phyloP scores from a whole-genome alignment of 2,888 invertebrate species.

The Melanotus villosus region DNA sequence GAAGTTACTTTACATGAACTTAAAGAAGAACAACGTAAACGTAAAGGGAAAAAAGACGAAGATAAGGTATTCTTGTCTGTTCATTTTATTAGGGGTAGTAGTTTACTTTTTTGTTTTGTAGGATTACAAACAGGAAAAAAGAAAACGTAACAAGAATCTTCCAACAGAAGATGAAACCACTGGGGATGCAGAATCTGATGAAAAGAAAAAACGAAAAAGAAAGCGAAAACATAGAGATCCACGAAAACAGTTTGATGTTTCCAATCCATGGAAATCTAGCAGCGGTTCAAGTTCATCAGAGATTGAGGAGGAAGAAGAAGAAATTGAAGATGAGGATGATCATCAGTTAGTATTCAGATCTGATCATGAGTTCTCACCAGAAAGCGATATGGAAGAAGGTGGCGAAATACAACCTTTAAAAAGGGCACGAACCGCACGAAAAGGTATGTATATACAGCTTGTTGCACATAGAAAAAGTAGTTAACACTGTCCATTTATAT shows the following conservation, averaged over 20 bases:
- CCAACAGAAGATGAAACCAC: constrained; percentile 65
- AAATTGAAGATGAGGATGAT: constrained; percentile 67
- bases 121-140: constrained; percentile 61
- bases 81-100: background rate
- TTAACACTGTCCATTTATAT: too few species aligned
- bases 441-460: too few species aligned
- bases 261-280: constrained; percentile 74
- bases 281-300: constrained; percentile 70
- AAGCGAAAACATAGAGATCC: constrained; percentile 58
- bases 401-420: constrained; percentile 82
- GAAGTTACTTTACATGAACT: constrained; percentile 80
- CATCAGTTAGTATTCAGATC: constrained; percentile 76
- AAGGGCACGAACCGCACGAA: constrained; percentile 87
- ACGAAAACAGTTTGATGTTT: constrained; percentile 67
- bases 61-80: constrained; percentile 52
- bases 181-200: constrained; percentile 67
- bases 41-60: constrained; percentile 62
- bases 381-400: constrained; percentile 85
- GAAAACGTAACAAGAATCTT: constrained; percentile 58
- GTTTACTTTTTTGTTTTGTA: constrained; percentile 27
- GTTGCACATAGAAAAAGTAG: too few species aligned
- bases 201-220: constrained; percentile 66
- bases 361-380: constrained; percentile 94
- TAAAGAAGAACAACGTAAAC: constrained; percentile 76
- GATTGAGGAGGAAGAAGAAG: constrained; percentile 67